These are phyloP conservation scores for Nasonovia ribisnigri DNA, from an alignment of 2,888 invertebrate species.

Conservation along the genomic window DNA sequence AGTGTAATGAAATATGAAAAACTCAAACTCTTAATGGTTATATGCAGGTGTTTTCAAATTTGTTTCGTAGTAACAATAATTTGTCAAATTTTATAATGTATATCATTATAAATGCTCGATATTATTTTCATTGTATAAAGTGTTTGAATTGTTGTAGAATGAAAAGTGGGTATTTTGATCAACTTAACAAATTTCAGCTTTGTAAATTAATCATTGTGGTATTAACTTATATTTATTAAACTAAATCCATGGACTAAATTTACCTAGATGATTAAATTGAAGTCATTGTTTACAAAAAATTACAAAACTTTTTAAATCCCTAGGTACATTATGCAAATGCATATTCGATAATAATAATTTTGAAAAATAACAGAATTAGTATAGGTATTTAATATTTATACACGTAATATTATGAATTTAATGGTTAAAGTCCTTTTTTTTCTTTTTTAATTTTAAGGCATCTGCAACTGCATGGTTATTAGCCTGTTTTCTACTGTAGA, in stretches of 20 bases:
- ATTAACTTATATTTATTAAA: background rate
- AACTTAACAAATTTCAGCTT: background rate
- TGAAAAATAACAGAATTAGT: too few species aligned
- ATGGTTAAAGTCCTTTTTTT: too few species aligned
- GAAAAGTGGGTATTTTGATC: background rate
- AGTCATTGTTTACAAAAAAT: background rate
- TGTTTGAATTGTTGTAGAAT: background rate
- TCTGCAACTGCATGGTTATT: too few species aligned
- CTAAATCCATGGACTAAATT: too few species aligned
- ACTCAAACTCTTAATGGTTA: background rate
- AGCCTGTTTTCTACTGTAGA: too few species aligned
- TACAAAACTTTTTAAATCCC: background rate
- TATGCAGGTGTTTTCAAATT: background rate
- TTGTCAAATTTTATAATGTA: too few species aligned
- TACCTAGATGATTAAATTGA: background rate
- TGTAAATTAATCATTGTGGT: background rate
- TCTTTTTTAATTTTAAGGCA: too few species aligned
- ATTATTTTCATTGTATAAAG: background rate
- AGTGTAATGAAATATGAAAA: background rate
- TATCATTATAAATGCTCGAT: background rate
- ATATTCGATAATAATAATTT: too few species aligned
- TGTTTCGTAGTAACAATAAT: background rate
- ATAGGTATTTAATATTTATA: too few species aligned
- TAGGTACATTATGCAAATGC: background rate
- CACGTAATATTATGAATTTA: too few species aligned